These are phyloP conservation scores for Karalla daura DNA, from an alignment of 2,797 vertebrate genomes.

Conservation along the genomic window DNA sequence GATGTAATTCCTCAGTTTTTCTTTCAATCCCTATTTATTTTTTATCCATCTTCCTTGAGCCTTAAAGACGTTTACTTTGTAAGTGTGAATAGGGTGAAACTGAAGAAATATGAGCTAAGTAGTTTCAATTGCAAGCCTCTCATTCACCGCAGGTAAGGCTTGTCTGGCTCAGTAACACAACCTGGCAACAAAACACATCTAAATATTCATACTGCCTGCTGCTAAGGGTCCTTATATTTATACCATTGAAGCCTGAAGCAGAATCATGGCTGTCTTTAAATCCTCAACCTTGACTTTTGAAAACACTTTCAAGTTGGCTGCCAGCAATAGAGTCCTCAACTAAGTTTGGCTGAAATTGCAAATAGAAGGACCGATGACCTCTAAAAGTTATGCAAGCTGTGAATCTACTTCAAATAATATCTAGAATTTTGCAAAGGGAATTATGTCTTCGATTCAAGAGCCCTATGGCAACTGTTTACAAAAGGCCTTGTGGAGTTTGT, in stretches of 20 bases:
- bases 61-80: neutral
- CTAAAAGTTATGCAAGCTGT: slow-evolving; percentile 20
- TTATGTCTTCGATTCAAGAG: slow-evolving; percentile 14
- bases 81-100: slow-evolving; percentile 28
- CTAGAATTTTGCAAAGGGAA: slow-evolving; percentile 31
- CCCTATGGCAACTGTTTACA: slow-evolving; percentile 23
- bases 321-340: slow-evolving; percentile 36
- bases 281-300: slow-evolving; percentile 20
- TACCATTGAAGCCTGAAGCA: slow-evolving; percentile 23
- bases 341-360: slow-evolving; percentile 33
- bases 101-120: neutral
- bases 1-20: slow-evolving; percentile 5
- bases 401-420: slow-evolving; percentile 59
- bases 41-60: neutral
- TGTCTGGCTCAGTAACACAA: slow-evolving; percentile 5
- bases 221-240: slow-evolving; percentile 15
- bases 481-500: slow-evolving; percentile 22
- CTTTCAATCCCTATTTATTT: neutral
- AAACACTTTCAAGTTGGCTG: slow-evolving; percentile 43
- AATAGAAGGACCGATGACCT: slow-evolving; percentile 29
- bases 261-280: slow-evolving; percentile 47
- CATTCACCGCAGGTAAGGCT: neutral
- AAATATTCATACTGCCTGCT: slow-evolving; percentile 33
- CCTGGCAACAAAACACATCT: slow-evolving; percentile 1
- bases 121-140: slow-evolving; percentile 6